Evolutionary conservation across 2,797 vertebrate genomes (phyloP).

Genomic region (Coreius guichenoti): DNA sequence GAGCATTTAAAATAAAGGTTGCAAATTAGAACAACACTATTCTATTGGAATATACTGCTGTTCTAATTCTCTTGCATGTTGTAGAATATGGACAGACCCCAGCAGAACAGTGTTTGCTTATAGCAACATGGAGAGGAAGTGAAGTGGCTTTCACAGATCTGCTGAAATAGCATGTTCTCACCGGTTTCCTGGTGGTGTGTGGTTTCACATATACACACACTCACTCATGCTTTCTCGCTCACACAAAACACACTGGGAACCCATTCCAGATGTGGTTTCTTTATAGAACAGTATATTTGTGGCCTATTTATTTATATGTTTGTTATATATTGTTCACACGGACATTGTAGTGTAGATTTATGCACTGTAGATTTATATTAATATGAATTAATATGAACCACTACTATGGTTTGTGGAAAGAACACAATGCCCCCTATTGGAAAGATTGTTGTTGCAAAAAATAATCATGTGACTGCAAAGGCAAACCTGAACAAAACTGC

Average conservation of each 20-base stretch:
- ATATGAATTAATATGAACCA: too few relatives aligned
- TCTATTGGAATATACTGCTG: not conserved
- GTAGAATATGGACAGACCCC: not conserved
- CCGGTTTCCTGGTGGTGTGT: constrained; percentile 44
- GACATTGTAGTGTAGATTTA: too few relatives aligned
- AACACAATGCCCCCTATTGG: not conserved
- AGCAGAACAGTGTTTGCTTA: constrained; percentile 11
- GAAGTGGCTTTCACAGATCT: constrained; percentile 28
- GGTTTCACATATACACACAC: constrained; percentile 43
- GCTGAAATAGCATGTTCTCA: constrained; percentile 44
- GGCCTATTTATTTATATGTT: not conserved
- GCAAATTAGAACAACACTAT: not conserved
- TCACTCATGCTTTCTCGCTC: not conserved
- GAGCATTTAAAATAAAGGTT: not conserved
- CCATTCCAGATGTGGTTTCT: not conserved
- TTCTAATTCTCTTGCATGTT: not conserved
- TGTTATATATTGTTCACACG: not conserved
- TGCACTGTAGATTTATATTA: too few relatives aligned
- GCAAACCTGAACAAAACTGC: not conserved
- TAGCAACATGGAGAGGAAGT: constrained; percentile 44
- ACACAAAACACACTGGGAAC: not conserved
- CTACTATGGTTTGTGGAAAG: not conserved
- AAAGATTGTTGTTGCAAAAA: not conserved
- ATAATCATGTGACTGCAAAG: not conserved
- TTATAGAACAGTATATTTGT: not conserved